Evolutionary conservation across 2,888 invertebrate genomes (phyloP).

Genomic region (Itoplectis maculator): DNA sequence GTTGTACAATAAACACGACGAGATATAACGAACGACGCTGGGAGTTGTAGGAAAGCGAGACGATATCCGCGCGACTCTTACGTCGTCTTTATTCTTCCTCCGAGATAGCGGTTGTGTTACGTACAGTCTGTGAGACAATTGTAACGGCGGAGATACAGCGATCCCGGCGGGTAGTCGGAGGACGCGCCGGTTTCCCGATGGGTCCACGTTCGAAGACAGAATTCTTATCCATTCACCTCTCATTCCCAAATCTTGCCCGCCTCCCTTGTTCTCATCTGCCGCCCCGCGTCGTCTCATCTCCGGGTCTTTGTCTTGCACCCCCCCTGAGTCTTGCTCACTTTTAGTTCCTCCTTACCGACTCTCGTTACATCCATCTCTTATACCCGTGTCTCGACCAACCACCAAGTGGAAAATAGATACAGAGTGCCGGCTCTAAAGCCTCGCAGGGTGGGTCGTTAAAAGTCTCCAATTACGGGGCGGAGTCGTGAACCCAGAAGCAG

Average conservation of each 20-base stretch:
- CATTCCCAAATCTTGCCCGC: conserved; percentile 10
- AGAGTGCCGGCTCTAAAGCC: conserved; percentile 68
- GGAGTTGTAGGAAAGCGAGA: conserved; percentile 44
- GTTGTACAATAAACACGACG: conserved; percentile 45
- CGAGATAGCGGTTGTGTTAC: conserved; percentile 26
- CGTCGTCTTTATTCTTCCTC: conserved; percentile 32
- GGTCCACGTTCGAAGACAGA: conserved; percentile 46
- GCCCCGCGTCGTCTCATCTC: not conserved
- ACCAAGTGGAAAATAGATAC: conserved; percentile 71
- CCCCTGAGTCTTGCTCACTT: conserved; percentile 15
- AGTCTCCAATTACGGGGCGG: conserved; percentile 76
- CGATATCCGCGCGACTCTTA: conserved; percentile 43
- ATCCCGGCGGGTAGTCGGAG: conserved; percentile 22
- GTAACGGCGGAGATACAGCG: conserved; percentile 18
- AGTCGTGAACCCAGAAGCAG: conserved; percentile 67
- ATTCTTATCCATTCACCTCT: conserved; percentile 28
- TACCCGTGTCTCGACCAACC: conserved; percentile 44
- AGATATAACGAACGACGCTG: conserved; percentile 43
- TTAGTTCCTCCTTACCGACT: conserved; percentile 30
- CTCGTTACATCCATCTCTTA: conserved; percentile 31
- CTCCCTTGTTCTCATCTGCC: conserved; percentile 8
- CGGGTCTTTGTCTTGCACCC: conserved; percentile 21
- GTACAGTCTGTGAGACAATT: conserved; percentile 51
- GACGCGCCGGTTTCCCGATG: not conserved
- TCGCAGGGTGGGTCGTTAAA: conserved; percentile 74